Conservation (phyloP, 2,888 invertebrate genomes). For the Proisotoma minuta region DNA sequence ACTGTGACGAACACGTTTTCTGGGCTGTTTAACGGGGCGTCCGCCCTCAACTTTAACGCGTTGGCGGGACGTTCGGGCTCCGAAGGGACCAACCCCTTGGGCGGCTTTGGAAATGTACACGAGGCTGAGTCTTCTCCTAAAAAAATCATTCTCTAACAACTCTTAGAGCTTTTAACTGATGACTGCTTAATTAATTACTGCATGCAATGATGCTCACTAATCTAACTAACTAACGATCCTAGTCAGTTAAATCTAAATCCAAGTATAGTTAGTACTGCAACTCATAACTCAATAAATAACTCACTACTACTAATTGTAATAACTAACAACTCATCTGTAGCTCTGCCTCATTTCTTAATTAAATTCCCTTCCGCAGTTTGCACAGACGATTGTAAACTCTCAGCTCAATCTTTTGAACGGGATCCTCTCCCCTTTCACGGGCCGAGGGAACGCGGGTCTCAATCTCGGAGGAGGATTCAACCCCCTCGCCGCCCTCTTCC, state of each 20-base stretch:
- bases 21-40: constrained; percentile 45
- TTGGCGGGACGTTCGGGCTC: constrained; percentile 26
- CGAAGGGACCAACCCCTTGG: neutral
- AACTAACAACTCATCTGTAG: neutral
- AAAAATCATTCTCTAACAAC: too few relatives aligned
- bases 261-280: neutral
- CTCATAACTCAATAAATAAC: neutral
- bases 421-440: constrained; percentile 46
- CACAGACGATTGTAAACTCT: constrained; percentile 46
- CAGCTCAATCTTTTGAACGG: constrained; percentile 48
- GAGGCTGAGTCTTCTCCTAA: too few relatives aligned
- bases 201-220: too few relatives aligned
- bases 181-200: too few relatives aligned
- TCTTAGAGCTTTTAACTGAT: too few relatives aligned
- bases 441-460: constrained; percentile 30
- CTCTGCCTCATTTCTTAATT: neutral
- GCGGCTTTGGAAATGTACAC: constrained; percentile 42
- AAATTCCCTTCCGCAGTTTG: constrained; percentile 32
- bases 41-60: constrained; percentile 43
- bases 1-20: constrained; percentile 47
- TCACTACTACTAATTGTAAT: neutral
- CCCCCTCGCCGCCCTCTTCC: constrained; percentile 21
- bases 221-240: too few relatives aligned
- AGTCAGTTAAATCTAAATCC: too few relatives aligned
- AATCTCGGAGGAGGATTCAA: neutral